Conservation (phyloP, 2,888 invertebrate genomes). For the Gymnocheta viridis region DNA sequence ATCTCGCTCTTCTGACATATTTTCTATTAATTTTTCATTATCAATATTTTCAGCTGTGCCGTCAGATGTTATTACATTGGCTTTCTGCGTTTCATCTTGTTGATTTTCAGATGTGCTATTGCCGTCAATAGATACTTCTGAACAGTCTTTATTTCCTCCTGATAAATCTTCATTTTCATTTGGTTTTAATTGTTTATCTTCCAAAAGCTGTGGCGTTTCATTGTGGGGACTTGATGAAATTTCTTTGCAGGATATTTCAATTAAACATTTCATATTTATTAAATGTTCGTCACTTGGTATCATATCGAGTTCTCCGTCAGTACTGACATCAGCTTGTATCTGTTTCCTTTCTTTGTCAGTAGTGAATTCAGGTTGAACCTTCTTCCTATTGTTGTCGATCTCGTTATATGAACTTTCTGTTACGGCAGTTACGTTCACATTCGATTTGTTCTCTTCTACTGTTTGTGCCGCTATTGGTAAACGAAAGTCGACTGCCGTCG, state of each 20-base stretch:
- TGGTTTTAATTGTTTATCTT: slow-evolving; percentile 27
- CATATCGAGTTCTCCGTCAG: not conserved
- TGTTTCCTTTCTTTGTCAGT: not conserved
- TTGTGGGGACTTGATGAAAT: not conserved
- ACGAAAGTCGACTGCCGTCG: not conserved
- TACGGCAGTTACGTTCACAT: not conserved
- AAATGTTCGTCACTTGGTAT: not conserved
- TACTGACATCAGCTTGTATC: not conserved
- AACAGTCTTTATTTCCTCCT: slow-evolving; percentile 6
- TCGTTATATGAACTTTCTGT: not conserved
- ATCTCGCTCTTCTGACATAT: not conserved
- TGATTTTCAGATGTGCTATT: not conserved
- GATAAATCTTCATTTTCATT: slow-evolving; percentile 35
- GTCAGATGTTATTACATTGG: not conserved
- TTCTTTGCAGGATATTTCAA: slow-evolving; percentile 6
- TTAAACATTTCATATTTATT: not conserved
- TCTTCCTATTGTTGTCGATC: not conserved
- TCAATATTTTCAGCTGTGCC: not conserved
- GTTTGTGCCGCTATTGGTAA: not conserved
- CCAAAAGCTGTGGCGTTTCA: slow-evolving; percentile 20
- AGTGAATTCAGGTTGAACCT: not conserved
- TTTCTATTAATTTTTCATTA: not conserved
- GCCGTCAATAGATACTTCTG: not conserved
- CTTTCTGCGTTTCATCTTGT: slow-evolving; percentile 11
- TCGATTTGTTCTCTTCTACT: not conserved